Evolutionary conservation across 53 echinoderm and acorn worm genomes (phyloP), one percentile per base, ranked within the genome.

Genomic region (Stichopus horrens): DNA sequence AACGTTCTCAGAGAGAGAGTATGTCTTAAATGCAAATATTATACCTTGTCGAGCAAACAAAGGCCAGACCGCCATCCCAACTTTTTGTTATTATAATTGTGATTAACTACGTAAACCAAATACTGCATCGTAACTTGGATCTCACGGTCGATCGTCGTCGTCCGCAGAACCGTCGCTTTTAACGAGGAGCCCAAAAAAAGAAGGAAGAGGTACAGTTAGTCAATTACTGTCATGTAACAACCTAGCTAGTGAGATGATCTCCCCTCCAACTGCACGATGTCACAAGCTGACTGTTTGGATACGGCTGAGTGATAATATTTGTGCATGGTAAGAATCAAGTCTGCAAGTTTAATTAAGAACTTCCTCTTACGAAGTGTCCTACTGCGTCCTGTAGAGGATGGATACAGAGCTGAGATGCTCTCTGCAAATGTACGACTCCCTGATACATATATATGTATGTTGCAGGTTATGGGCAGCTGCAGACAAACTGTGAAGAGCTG

Each of bases 281-380:
- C 16, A 71, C 71, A n/a, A 18, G 71, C n/a, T 71, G 14, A 20
- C 16, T 81, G 81, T 81, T 58, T 81, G 81, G 81, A 81, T 81
- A 58, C 81, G 23, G 58, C 21, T 81, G 81, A 81, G 56, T 56
- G 81, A 81, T 81, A 81, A 56, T 57, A 21, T n/a, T n/a, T 21
- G n/a, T 81, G 19, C 71, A 51, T 76, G 8, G 23, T 8, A 19
- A 56, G 57, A 21, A 56, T 56, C 54, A 57, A 58, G 56, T 58
- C 58, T 7, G 21, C 1, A 21, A 81, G 55, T 81, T 81, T 81
- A 81, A 81, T 81, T 81, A 81, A 81, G 23, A 77, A 81, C 81
- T 81, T 81, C 81, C 81, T 81, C 57, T 56, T 54, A 4, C 53
- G 8, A 79, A n/a, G 19, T 18, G 19, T 20, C n/a, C 19, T 20